These are phyloP conservation scores for Monomorium pharaonis DNA, from an alignment of 1,140 invertebrate genomes.

Conservation along the genomic window DNA sequence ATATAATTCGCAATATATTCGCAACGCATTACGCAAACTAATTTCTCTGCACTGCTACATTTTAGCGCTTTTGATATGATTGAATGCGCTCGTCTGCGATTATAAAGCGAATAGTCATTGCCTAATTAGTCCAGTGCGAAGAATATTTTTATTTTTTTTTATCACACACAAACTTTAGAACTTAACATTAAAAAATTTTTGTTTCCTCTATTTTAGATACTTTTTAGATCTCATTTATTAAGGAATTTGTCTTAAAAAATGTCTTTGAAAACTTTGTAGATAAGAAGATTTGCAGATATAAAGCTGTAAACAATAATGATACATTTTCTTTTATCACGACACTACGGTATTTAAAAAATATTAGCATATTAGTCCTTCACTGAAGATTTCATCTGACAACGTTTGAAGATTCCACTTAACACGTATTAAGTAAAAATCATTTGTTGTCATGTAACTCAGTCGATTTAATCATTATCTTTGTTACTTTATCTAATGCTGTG, in stretches of 20 bases:
- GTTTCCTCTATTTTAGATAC: not conserved
- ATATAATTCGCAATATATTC: not conserved
- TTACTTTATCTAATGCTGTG: not conserved
- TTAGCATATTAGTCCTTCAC: not conserved
- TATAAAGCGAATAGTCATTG: not conserved
- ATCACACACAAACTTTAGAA: not conserved
- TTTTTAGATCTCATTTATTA: not conserved
- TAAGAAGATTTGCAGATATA: not conserved
- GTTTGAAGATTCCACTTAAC: not conserved
- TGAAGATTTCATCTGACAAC: conserved; percentile 23
- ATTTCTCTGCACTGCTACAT: not conserved
- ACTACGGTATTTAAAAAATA: not conserved
- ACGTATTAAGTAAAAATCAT: not conserved
- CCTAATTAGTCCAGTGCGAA: not conserved
- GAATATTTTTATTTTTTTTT: not conserved
- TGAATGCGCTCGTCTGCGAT: not conserved
- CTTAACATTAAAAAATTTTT: not conserved
- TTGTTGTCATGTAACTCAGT: not conserved
- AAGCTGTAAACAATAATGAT: conserved; percentile 13
- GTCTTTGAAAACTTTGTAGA: not conserved
- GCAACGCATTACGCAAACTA: conserved; percentile 3
- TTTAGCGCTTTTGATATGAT: conserved; percentile 5
- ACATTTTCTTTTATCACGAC: not conserved
- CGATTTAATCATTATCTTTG: not conserved
- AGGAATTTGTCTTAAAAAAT: not conserved